These are phyloP conservation scores for Drepana arcuata DNA, from an alignment of 1,140 invertebrate genomes.

Conservation along the genomic window DNA sequence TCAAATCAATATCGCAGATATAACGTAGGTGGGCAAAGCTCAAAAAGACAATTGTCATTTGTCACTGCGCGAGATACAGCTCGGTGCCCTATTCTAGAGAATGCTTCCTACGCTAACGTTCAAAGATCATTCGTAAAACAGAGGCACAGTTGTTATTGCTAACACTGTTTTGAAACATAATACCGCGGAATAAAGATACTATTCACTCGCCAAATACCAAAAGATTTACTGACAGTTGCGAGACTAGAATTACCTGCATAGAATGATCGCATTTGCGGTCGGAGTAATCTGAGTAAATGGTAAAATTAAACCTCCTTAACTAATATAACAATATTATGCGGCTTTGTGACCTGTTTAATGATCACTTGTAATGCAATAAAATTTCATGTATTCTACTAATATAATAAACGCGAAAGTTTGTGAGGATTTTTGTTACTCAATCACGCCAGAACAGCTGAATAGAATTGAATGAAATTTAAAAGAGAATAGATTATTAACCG, in stretches of 20 bases:
- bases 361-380: background rate
- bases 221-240: too few species aligned
- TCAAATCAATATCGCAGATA: too few species aligned
- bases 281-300: conserved; percentile 32
- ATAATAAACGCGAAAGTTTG: too few species aligned
- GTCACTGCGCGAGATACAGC: conserved; percentile 13
- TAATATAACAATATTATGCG: conserved; percentile 11
- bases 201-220: background rate
- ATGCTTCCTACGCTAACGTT: conserved; percentile 15
- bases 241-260: conserved; percentile 26
- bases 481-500: too few species aligned
- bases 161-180: conserved; percentile 8
- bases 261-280: conserved; percentile 35
- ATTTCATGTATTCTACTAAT: too few species aligned
- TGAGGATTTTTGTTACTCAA: too few species aligned
- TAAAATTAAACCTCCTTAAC: conserved; percentile 27
- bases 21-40: conserved; percentile 14
- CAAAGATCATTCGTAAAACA: too few species aligned
- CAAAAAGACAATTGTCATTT: conserved; percentile 15
- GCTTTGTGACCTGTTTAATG: conserved; percentile 15
- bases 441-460: too few species aligned
- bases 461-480: too few species aligned
- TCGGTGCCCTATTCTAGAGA: conserved; percentile 15
- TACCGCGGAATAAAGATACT: conserved; percentile 3
- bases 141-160: conserved; percentile 4